Conservation (phyloP, 2,113 vertebrate genomes). For the Falco punctatus region DNA sequence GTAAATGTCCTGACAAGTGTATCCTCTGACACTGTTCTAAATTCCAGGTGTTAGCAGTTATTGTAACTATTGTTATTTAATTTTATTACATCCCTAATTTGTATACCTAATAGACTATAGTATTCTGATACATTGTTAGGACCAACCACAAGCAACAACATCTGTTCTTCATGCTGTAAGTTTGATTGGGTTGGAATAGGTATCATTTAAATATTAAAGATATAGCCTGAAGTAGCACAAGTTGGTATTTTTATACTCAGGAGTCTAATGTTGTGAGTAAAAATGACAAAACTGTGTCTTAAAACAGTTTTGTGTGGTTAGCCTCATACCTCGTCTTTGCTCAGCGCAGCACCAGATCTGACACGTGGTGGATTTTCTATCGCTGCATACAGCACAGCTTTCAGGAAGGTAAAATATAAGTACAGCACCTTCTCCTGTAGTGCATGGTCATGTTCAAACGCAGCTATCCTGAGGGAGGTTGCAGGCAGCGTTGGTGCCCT, state of each 20-base stretch:
- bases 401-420: neutral
- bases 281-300: neutral
- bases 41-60: neutral
- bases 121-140: neutral
- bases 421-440: neutral
- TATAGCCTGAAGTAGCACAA: neutral
- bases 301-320: neutral
- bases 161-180: rapidly evolving
- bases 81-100: neutral
- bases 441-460: neutral
- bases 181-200: neutral
- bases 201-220: neutral
- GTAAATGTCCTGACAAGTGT: neutral
- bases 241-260: neutral
- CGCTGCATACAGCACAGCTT: neutral
- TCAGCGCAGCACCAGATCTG: neutral
- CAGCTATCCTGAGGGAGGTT: neutral
- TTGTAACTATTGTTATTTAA: neutral
- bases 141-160: neutral
- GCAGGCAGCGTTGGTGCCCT: neutral
- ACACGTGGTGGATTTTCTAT: rapidly evolving
- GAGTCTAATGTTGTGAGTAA: neutral
- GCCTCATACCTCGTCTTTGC: neutral
- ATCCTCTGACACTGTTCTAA: neutral
- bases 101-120: neutral